A percentile compares a stretch with the other conserved stretches of the same genome.
These are phyloP conservation scores for Orientallactaga sibirica DNA, from an alignment of 2,797 vertebrate species.

Conservation along the genomic window DNA sequence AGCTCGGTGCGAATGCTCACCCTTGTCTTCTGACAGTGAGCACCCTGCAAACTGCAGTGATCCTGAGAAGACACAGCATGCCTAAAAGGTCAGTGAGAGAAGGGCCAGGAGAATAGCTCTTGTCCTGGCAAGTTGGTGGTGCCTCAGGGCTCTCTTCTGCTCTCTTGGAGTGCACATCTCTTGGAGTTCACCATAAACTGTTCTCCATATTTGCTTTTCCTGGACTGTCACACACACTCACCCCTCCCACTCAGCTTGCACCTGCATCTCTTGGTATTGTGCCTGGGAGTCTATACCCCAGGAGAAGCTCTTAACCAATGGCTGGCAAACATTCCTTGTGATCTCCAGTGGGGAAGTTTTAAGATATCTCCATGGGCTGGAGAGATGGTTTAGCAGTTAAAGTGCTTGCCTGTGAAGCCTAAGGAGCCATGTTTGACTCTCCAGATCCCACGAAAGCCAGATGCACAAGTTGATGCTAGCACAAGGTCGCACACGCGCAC, in stretches of 20 bases:
- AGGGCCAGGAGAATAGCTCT: background rate
- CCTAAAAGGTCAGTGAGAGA: slow-evolving; percentile 14
- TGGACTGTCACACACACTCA: background rate
- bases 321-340: background rate
- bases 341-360: too few species aligned
- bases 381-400: too few species aligned
- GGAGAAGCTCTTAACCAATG: background rate
- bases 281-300: background rate
- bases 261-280: slow-evolving; percentile 54
- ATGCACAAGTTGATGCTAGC: too few species aligned
- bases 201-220: background rate
- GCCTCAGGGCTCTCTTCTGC: background rate
- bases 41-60: background rate
- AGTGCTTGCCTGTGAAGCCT: too few species aligned
- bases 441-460: too few species aligned
- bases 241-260: background rate
- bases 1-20: background rate
- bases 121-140: background rate
- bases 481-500: too few species aligned
- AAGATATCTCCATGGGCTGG: background rate
- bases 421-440: too few species aligned
- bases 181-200: background rate
- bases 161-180: background rate
- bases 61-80: background rate
- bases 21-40: background rate